phyloP scores from a whole-genome alignment of 2,888 invertebrate species.

The Bibio marci region DNA sequence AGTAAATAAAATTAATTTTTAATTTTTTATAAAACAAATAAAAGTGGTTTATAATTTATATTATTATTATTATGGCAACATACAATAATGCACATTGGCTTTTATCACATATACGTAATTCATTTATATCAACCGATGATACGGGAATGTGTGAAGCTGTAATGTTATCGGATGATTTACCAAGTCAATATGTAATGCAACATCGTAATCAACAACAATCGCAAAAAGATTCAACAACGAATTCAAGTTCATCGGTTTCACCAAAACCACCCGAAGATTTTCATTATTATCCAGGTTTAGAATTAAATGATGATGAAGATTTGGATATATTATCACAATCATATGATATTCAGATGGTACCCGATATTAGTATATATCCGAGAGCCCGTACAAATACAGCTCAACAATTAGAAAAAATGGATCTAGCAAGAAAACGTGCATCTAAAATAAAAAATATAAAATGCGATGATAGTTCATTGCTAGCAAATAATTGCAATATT shows the following conservation, averaged over 20 bases:
- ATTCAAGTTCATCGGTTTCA: slow-evolving; percentile 19
- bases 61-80: slow-evolving; percentile 91
- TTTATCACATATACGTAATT: slow-evolving; percentile 80
- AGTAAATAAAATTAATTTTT: too few species aligned
- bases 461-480: slow-evolving; percentile 35
- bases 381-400: slow-evolving; percentile 75
- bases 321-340: slow-evolving; percentile 47
- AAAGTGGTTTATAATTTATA: too few species aligned
- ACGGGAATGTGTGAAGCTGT: slow-evolving; percentile 88
- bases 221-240: slow-evolving; percentile 13
- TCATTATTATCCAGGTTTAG: slow-evolving; percentile 58
- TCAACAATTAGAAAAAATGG: slow-evolving; percentile 74
- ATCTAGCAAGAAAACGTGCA: slow-evolving; percentile 64
- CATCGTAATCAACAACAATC: slow-evolving; percentile 16
- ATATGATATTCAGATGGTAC: slow-evolving; percentile 59
- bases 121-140: slow-evolving; percentile 90
- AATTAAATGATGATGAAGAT: slow-evolving; percentile 64
- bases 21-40: too few species aligned
- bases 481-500: too few species aligned
- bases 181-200: slow-evolving; percentile 36
- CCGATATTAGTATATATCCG: slow-evolving; percentile 38
- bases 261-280: slow-evolving; percentile 29
- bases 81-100: slow-evolving; percentile 91
- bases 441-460: slow-evolving; percentile 60
- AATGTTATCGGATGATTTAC: slow-evolving; percentile 70